Evolutionary conservation across 2,797 vertebrate genomes (phyloP), one percentile per base, ranked within the genome.

Genomic region (Peromyscus nudipes): DNA sequence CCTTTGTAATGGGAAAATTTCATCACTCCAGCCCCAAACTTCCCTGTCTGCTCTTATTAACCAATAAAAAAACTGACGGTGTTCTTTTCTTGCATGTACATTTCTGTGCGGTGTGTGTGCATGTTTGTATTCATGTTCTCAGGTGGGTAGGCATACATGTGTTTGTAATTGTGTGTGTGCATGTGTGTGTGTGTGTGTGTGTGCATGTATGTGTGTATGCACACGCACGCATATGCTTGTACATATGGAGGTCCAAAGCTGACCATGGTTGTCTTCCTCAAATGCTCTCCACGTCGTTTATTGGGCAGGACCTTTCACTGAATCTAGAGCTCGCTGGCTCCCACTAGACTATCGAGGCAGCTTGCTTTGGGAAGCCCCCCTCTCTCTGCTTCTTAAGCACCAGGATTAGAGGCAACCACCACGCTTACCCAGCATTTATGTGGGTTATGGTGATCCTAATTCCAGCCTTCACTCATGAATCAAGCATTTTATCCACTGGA

Each of bases 41-140:
- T 49, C 92, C 52, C 92, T 86, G 12, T 96, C 29, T 57, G 52
- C 62, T 86, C 46, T 93, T 88, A 89, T 86, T 80, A 96, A 91
- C 52, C 49, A 95, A 55, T 71, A 83, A 82, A 89, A 81, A 52
- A 52, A 49, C 23, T 43, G 25, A 43, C 64, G 13, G 10, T 31
- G 37, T 4, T 31, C 16, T 34, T 46, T 82, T 23, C 16, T 27
- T 17, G 31, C 34, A 25, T 27, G 29, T 37, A 14, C 9, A 29
- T 65, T 31, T 49, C 82, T 55, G 23, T 37, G 46, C 19, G 65
- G 62, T n/a, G 31, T n/a, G 21, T 69, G 46, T n/a, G 46, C 12
- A 2, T 69, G 31, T 52, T 23, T 86, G 31, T 86, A 71, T 69
- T 27, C 34, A 10, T 34, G 34, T 52, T 27, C 46, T 31, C 34